Percentiles rank a stretch among this genome's conserved stretches.
These are phyloP conservation scores for Lacerta viridis DNA, from an alignment of 2,797 vertebrate genomes.

Conservation along the genomic window DNA sequence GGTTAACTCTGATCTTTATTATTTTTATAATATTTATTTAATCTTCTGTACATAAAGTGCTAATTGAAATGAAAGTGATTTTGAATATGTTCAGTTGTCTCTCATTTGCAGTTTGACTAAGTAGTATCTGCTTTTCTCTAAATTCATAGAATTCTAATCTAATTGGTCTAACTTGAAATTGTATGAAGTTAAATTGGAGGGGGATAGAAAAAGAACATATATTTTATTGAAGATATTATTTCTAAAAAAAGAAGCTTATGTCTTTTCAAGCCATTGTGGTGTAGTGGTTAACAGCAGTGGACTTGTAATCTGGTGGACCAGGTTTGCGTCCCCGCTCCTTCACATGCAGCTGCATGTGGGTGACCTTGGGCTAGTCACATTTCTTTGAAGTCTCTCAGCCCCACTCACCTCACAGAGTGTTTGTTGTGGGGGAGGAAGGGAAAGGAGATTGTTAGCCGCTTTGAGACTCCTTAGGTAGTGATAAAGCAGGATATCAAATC, in stretches of 20 bases:
- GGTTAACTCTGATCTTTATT: background rate
- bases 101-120: constrained; percentile 38
- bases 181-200: constrained; percentile 1
- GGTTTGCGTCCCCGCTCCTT: too few relatives aligned
- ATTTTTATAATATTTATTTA: constrained; percentile 36
- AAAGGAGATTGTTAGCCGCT: too few relatives aligned
- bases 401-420: too few relatives aligned
- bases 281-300: too few relatives aligned
- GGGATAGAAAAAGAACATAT: background rate
- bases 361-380: too few relatives aligned
- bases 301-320: too few relatives aligned
- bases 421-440: too few relatives aligned
- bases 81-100: background rate
- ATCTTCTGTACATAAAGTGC: constrained; percentile 44
- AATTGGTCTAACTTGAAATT: constrained; percentile 9
- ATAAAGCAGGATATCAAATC: too few relatives aligned
- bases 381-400: too few relatives aligned
- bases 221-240: constrained; percentile 31
- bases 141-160: constrained; percentile 35
- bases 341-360: too few relatives aligned
- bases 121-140: constrained; percentile 23
- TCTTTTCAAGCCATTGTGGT: background rate
- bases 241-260: background rate
- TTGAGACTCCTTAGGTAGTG: too few relatives aligned
- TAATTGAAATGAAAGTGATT: constrained; percentile 7